phyloP scores from a whole-genome alignment of 2,113 vertebrate species.

The Ictalurus punctatus region DNA sequence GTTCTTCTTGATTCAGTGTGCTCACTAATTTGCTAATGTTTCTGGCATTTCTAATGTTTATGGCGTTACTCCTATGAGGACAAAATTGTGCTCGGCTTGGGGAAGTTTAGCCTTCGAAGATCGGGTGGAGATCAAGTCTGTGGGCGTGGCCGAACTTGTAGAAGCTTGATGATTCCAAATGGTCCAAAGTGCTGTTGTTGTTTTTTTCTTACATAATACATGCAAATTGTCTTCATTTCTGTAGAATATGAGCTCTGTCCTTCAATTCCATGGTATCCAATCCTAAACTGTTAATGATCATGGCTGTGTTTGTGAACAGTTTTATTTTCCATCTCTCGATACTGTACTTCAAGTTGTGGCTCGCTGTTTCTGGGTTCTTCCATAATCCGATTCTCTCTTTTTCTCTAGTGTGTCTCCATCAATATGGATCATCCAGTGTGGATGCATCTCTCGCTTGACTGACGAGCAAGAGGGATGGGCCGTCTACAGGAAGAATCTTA shows the following conservation, averaged over 20 bases:
- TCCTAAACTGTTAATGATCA: background rate
- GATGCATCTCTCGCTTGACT: background rate
- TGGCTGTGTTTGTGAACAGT: background rate
- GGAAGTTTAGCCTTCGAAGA: background rate
- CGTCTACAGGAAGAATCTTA: background rate
- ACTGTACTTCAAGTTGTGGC: background rate
- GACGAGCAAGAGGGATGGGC: slow-evolving; percentile 24
- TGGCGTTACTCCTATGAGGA: background rate
- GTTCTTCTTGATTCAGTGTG: background rate
- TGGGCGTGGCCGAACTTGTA: background rate
- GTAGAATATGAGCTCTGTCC: background rate
- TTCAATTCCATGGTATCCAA: background rate
- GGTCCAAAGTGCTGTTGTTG: background rate
- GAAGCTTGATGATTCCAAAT: background rate
- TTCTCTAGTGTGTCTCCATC: background rate
- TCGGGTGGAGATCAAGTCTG: background rate
- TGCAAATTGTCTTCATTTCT: background rate
- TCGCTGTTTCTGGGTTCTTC: background rate
- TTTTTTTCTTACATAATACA: background rate
- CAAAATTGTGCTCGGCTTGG: background rate
- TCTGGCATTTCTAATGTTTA: background rate
- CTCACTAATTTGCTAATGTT: background rate
- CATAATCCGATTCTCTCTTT: background rate
- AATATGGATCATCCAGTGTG: slow-evolving; percentile 10
- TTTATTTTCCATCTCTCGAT: background rate